Evolutionary conservation across 2,113 vertebrate species (phyloP).

Genomic region (Narcine bancroftii): DNA sequence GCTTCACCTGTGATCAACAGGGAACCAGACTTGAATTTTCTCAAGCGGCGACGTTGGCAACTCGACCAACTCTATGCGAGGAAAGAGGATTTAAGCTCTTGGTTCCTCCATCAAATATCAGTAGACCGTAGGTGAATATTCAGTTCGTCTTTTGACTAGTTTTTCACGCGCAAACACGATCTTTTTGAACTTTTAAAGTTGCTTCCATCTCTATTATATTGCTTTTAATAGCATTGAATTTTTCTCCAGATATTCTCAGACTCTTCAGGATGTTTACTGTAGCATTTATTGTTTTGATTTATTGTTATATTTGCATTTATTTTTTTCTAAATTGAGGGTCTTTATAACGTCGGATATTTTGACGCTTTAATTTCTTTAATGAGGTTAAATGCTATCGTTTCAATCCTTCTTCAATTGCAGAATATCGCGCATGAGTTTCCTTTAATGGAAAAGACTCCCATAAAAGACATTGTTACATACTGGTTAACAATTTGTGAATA

Average conservation of each 20-base stretch:
- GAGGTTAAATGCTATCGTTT: not conserved
- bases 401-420: not conserved
- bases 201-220: not conserved
- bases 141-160: not conserved
- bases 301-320: not conserved
- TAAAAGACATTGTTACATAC: not conserved
- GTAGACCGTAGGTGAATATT: not conserved
- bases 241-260: not conserved
- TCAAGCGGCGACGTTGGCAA: not conserved
- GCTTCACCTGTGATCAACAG: not conserved
- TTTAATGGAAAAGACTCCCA: not conserved
- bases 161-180: not conserved
- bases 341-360: not conserved
- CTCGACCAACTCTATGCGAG: not conserved
- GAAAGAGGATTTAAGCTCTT: not conserved
- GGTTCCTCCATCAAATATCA: not conserved
- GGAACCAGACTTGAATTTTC: not conserved
- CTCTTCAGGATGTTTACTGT: not conserved
- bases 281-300: not conserved
- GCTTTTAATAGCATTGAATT: not conserved
- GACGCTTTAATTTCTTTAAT: not conserved
- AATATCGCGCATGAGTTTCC: not conserved
- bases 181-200: slow-evolving; percentile 29
- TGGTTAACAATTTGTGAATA: not conserved
- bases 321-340: not conserved